phyloP scores from a whole-genome alignment of 2,113 vertebrate genomes.

The Verasper variegatus region DNA sequence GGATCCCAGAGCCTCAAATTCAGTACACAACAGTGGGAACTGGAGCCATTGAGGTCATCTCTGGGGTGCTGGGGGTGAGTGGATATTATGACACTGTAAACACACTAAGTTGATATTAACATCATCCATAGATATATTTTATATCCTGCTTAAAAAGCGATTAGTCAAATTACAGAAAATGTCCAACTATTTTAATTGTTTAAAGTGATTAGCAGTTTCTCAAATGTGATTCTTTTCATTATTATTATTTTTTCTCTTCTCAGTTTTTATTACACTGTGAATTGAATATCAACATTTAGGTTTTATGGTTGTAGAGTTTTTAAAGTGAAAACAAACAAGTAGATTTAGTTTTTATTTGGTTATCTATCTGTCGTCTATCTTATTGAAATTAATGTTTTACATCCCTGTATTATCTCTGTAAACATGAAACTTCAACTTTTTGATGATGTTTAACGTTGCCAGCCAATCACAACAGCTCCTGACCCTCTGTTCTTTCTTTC shows the following conservation, averaged over 20 bases:
- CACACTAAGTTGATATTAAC: not conserved
- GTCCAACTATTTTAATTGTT: too few relatives aligned
- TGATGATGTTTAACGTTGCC: not conserved
- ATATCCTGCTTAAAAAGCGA: too few relatives aligned
- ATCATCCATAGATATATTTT: not conserved
- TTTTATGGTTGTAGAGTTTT: too few relatives aligned
- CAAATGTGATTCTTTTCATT: too few relatives aligned
- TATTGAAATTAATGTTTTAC: not conserved
- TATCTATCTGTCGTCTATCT: not conserved
- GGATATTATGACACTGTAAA: not conserved
- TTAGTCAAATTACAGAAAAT: too few relatives aligned
- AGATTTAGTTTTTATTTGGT: too few relatives aligned
- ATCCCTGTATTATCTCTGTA: too few relatives aligned
- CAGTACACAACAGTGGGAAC: conserved; percentile 91
- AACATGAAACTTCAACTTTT: not conserved
- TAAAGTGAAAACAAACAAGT: too few relatives aligned
- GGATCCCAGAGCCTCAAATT: conserved; percentile 83
- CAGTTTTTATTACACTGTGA: not conserved
- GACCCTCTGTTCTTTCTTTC: conserved; percentile 3
- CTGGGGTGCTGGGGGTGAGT: conserved; percentile 88
- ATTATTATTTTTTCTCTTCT: too few relatives aligned
- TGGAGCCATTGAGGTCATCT: conserved; percentile 87
- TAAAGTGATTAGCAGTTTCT: too few relatives aligned
- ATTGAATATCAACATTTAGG: too few relatives aligned
- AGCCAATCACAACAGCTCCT: not conserved